Evolutionary conservation across 2,113 vertebrate species (phyloP), one percentile per base, ranked within the genome.

Genomic region (Grus americana): DNA sequence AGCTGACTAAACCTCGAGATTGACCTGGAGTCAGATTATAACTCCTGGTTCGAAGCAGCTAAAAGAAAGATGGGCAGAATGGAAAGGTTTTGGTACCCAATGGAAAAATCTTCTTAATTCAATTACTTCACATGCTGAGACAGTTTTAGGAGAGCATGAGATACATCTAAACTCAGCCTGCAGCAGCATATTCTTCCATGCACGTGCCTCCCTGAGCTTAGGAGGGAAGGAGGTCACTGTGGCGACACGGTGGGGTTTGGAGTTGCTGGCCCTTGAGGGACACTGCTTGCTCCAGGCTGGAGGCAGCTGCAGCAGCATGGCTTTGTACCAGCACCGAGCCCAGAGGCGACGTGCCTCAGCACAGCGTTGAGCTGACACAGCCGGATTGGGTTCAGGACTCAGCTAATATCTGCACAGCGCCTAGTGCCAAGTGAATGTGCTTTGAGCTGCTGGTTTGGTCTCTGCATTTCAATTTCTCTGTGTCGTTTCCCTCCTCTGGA

Each of bases 211-310:
- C 52, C 47, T 63, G 66, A 63, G 72, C 24, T 32, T 29, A 70
- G 59, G 32, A 52, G 40, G 59, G 76, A 71, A 62, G 54, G 66
- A 73, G 40, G 15, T 21, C 2, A 6, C 46, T 27, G 79, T 2
- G 2, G 47, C 0, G 0, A 20, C 2, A 0, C 1, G 2, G 15
- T 61, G 36, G 36, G 9, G 30, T 90, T 42, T 81, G 61, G 83
- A 79, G 87, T 2, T 74, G 32, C n/a, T 66, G 82, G n/a, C 11
- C 47, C 63, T 46, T 23, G 32, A 62, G 57, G n/a, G 32, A 2
- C 5, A 1, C 1, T 3, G 55, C 24, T 63, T 44, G 42, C 36
- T 54, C 19, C 86, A 66, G 72, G 46, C 34, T 66, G 88, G 32
- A 59, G 44, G 75, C 85, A 67, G 46, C 83, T 73, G 55, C 83